Conservation (phyloP, 2,888 invertebrate species). For the Stenurella melanura region DNA sequence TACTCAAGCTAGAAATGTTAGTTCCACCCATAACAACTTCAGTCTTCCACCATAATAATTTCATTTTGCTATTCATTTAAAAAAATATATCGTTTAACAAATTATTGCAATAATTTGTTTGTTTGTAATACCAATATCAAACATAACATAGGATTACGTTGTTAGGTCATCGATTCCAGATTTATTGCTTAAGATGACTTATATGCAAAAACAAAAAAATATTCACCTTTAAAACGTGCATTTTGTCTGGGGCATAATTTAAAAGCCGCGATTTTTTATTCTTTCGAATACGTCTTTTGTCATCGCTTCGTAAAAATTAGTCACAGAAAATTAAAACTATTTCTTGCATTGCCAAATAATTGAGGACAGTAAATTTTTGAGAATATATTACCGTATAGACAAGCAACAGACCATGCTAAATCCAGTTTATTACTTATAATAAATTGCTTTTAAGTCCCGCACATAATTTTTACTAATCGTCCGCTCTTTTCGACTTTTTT, state of each 20-base stretch:
- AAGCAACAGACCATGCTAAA: conserved; percentile 62
- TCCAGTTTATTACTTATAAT: conserved; percentile 59
- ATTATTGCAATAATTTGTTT: no score
- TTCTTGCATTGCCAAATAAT: conserved; percentile 62
- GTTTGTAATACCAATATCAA: no score
- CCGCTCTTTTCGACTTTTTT: conserved; percentile 41
- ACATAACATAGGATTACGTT: no score
- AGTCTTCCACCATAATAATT: no score
- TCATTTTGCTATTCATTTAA: no score
- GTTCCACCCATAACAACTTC: no score
- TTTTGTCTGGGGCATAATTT: conserved; percentile 38
- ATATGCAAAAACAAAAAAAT: not conserved
- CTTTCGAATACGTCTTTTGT: conserved; percentile 50
- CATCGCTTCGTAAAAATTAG: conserved; percentile 55
- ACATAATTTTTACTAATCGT: conserved; percentile 42
- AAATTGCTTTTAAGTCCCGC: conserved; percentile 50
- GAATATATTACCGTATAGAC: conserved; percentile 63
- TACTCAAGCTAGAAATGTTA: no score
- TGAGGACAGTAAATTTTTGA: conserved; percentile 59
- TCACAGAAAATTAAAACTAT: conserved; percentile 63
- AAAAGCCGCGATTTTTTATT: conserved; percentile 44
- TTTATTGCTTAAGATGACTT: conserved; percentile 1
- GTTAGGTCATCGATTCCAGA: not conserved
- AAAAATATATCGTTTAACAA: no score
- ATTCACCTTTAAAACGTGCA: not conserved